phyloP scores from a whole-genome alignment of 1,140 invertebrate species.

The Oscheius sp. region DNA sequence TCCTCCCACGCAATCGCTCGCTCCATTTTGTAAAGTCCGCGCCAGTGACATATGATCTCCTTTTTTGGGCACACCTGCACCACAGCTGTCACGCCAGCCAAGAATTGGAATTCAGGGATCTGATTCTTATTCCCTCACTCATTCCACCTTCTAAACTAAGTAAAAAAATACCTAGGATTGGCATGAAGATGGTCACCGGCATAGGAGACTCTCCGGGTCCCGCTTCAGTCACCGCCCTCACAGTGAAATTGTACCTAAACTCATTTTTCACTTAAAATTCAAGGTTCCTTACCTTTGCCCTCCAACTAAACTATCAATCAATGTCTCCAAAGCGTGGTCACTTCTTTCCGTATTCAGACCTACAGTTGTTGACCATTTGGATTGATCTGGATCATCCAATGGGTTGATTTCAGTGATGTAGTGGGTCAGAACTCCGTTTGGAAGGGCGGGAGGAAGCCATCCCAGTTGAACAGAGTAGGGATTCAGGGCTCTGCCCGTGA shows the following conservation, averaged over 20 bases:
- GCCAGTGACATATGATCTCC: too few relatives aligned
- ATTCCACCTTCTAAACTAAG: too few relatives aligned
- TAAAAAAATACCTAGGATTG: conserved; percentile 48
- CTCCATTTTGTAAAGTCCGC: too few relatives aligned
- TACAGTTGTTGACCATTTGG: conserved; percentile 47
- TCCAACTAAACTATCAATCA: conserved; percentile 52
- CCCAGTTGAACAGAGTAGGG: conserved; percentile 54
- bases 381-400: conserved; percentile 17
- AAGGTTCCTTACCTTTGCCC: too few relatives aligned
- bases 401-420: conserved; percentile 42
- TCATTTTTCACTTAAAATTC: too few relatives aligned
- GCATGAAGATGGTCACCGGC: conserved; percentile 37
- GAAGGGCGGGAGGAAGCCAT: conserved; percentile 48
- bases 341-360: conserved; percentile 18
- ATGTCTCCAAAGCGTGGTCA: conserved; percentile 33
- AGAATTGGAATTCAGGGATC: too few relatives aligned
- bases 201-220: conserved; percentile 40
- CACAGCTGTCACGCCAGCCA: too few relatives aligned
- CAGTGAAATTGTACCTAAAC: conserved; percentile 49
- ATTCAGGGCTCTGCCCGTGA: conserved; percentile 49
- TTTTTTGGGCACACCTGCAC: too few relatives aligned
- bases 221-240: conserved; percentile 55
- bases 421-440: conserved; percentile 51
- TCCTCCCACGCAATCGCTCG: too few relatives aligned
- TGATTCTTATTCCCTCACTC: too few relatives aligned